These are phyloP conservation scores for Eristalis arbustorum DNA, from an alignment of 2,888 invertebrate genomes.

Conservation along the genomic window DNA sequence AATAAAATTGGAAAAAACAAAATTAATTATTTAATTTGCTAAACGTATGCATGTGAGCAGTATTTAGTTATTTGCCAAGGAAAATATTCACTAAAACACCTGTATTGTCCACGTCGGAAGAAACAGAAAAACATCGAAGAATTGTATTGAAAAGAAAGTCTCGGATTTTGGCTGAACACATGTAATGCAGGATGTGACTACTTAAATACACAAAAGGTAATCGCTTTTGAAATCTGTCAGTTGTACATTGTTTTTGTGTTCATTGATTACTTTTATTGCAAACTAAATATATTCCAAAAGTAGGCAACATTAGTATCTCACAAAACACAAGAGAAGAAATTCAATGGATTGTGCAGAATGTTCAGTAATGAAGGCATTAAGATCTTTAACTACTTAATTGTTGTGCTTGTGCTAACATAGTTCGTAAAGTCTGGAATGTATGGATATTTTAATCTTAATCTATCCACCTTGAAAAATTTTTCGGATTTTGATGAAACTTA, in stretches of 20 bases:
- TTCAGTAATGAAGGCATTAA: too few species aligned
- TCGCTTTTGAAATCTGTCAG: background rate
- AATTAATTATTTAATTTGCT: background rate
- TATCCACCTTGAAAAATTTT: too few species aligned
- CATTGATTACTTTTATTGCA: background rate
- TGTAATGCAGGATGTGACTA: background rate
- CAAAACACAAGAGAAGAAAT: too few species aligned
- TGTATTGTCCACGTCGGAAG: background rate
- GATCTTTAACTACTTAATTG: too few species aligned
- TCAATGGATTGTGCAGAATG: too few species aligned
- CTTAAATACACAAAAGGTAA: background rate
- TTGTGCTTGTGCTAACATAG: too few species aligned
- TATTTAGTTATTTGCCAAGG: background rate
- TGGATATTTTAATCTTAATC: too few species aligned
- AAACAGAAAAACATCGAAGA: slow-evolving; percentile 9
- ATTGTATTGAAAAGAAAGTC: slow-evolving; percentile 3
- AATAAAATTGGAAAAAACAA: background rate
- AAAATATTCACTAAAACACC: slow-evolving; percentile 33
- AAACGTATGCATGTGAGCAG: background rate
- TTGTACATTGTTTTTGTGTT: background rate
- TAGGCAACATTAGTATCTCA: too few species aligned
- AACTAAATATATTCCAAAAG: too few species aligned
- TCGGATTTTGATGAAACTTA: too few species aligned
- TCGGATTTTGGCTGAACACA: slow-evolving; percentile 13
- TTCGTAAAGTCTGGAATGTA: too few species aligned